Evolutionary conservation across 2,113 vertebrate species (phyloP).

Genomic region (Malurus elegans): DNA sequence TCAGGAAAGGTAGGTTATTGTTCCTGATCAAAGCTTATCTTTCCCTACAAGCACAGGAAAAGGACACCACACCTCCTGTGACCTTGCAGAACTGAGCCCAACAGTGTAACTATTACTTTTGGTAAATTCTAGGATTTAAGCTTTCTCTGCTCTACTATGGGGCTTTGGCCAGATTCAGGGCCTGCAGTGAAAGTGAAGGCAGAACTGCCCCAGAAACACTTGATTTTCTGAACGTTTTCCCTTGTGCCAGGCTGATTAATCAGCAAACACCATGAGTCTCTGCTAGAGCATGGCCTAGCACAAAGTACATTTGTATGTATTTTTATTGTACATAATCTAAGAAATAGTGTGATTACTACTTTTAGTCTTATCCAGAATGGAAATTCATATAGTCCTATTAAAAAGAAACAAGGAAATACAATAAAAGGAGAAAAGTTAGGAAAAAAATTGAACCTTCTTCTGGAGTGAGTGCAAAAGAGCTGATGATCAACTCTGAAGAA

Average conservation of each 20-base stretch:
- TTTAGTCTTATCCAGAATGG: background rate
- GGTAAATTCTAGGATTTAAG: background rate
- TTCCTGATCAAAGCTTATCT: background rate
- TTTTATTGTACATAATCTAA: background rate
- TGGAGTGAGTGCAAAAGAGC: conserved; percentile 9
- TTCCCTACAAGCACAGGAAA: background rate
- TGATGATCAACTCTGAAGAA: background rate
- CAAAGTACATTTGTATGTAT: background rate
- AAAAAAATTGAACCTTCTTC: background rate
- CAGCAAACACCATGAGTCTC: background rate
- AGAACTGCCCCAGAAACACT: background rate
- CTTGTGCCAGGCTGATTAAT: background rate
- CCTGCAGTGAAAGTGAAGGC: background rate
- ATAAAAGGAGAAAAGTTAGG: background rate
- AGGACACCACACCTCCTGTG: background rate
- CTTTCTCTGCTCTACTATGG: background rate
- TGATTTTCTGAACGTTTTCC: background rate
- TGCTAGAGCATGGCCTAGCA: background rate
- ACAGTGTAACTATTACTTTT: background rate
- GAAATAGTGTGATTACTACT: background rate
- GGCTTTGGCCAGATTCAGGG: background rate
- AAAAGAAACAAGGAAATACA: background rate
- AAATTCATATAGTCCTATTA: background rate
- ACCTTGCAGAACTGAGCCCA: background rate
- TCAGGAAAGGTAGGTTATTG: background rate